Conservation (phyloP, 2,113 vertebrate species). For the Nothobranchius furzeri region DNA sequence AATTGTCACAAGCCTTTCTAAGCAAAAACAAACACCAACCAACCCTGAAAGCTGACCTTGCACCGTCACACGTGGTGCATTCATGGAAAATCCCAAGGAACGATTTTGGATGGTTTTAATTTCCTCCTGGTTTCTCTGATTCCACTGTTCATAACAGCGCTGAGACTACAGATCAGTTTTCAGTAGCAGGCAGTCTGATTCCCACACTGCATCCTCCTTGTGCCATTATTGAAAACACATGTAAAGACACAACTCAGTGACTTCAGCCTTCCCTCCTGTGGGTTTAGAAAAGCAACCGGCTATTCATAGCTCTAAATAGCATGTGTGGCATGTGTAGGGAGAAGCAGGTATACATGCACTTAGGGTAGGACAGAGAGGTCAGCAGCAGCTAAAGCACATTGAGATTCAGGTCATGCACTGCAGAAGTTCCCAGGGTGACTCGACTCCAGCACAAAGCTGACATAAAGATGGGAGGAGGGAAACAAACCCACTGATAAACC, state of each 20-base stretch:
- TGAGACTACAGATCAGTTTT: constrained; percentile 30
- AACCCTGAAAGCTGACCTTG: too few relatives aligned
- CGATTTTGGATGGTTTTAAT: too few relatives aligned
- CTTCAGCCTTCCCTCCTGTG: neutral
- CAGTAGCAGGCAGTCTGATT: constrained; percentile 41
- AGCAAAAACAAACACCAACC: too few relatives aligned
- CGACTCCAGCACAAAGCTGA: constrained; percentile 52
- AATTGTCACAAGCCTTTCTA: too few relatives aligned
- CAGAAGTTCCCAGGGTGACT: constrained; percentile 73
- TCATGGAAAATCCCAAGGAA: too few relatives aligned
- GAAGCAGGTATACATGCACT: constrained; percentile 13
- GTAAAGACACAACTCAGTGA: constrained; percentile 8
- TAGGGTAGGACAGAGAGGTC: constrained; percentile 56
- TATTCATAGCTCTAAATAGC: constrained; percentile 7
- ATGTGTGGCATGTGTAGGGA: neutral
- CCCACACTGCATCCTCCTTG: constrained; percentile 18
- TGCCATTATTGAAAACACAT: constrained; percentile 45
- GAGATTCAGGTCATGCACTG: constrained; percentile 68
- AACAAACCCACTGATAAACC: constrained; percentile 56
- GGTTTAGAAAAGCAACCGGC: constrained; percentile 2
- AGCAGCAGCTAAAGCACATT: constrained; percentile 59
- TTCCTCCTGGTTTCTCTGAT: neutral
- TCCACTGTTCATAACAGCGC: constrained; percentile 1
- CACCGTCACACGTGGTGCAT: too few relatives aligned
- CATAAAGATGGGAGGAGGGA: constrained; percentile 37